Conservation (phyloP, 2,888 invertebrate species). For the Folsomia candida region DNA sequence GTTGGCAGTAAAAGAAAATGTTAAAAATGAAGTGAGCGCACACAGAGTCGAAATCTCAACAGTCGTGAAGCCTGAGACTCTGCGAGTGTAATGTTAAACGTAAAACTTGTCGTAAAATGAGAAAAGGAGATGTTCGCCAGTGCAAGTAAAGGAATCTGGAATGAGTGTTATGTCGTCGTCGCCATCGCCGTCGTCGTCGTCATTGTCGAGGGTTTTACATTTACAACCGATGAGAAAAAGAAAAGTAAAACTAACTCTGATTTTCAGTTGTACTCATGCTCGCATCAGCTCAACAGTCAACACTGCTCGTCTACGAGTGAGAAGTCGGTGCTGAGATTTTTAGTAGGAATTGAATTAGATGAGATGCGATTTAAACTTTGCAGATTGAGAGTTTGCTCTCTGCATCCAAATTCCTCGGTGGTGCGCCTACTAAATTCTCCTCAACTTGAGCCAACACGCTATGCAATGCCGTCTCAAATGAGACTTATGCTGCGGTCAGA, state of each 20-base stretch:
- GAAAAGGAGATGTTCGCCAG: not conserved
- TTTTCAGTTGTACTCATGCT: not conserved
- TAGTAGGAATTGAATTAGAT: conserved; percentile 10
- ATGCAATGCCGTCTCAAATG: not conserved
- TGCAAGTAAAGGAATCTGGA: not conserved
- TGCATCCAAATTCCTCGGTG: not conserved
- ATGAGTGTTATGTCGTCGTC: not conserved
- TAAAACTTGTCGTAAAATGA: not conserved
- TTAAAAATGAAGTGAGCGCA: not conserved
- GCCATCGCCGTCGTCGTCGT: too few relatives aligned
- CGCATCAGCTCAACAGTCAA: not conserved
- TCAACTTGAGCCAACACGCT: not conserved
- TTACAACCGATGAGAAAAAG: not conserved
- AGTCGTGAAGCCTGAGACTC: too few relatives aligned
- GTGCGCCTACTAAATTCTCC: not conserved
- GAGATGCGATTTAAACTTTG: conserved; percentile 12
- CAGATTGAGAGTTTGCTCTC: not conserved
- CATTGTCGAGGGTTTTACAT: not conserved
- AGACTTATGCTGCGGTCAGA: not conserved
- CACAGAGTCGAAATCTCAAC: not conserved
- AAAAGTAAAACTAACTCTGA: not conserved
- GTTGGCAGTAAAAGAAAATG: not conserved
- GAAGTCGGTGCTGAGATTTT: not conserved
- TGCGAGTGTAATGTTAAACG: not conserved
- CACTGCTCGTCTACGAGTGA: not conserved